A percentile compares a stretch with the other conserved stretches of the same genome.
phyloP scores from a whole-genome alignment of 2,888 invertebrate species.

The Drosophila borborema region DNA sequence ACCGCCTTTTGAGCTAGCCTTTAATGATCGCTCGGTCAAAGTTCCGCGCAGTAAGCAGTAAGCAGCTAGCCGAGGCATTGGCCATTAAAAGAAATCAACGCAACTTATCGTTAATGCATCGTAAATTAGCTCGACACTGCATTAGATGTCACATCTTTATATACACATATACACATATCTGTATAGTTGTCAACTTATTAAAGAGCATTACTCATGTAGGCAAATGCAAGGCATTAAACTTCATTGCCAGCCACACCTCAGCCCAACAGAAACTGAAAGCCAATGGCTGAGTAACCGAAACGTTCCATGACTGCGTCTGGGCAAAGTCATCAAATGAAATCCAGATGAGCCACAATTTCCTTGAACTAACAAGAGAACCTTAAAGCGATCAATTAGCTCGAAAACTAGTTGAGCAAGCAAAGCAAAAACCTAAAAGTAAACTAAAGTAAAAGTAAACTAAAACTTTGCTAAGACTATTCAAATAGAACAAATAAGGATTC shows the following conservation, averaged over 20 bases:
- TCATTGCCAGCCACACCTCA: constrained; percentile 27
- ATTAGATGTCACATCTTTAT: constrained; percentile 42
- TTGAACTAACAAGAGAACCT: neutral
- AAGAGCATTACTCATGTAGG: constrained; percentile 44
- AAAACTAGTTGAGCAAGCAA: neutral
- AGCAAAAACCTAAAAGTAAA: neutral
- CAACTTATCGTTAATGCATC: constrained; percentile 60
- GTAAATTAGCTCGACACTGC: constrained; percentile 43
- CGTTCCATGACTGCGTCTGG: neutral
- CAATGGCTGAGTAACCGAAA: neutral
- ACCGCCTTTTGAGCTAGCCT: constrained; percentile 9
- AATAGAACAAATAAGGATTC: neutral
- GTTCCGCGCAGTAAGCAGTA: constrained; percentile 32
- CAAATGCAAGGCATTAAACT: constrained; percentile 18
- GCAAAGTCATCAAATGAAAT: neutral
- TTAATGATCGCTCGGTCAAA: constrained; percentile 38
- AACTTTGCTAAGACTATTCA: neutral
- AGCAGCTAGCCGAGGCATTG: neutral
- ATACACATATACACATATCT: neutral
- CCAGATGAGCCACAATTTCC: neutral
- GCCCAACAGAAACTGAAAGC: constrained; percentile 15
- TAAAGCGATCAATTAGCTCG: neutral
- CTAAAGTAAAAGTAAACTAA: too few species aligned
- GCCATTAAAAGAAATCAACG: constrained; percentile 47
- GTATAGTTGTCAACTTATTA: constrained; percentile 47